phyloP scores from a whole-genome alignment of 1,140 invertebrate genomes.

The Conopomorpha cramerella region DNA sequence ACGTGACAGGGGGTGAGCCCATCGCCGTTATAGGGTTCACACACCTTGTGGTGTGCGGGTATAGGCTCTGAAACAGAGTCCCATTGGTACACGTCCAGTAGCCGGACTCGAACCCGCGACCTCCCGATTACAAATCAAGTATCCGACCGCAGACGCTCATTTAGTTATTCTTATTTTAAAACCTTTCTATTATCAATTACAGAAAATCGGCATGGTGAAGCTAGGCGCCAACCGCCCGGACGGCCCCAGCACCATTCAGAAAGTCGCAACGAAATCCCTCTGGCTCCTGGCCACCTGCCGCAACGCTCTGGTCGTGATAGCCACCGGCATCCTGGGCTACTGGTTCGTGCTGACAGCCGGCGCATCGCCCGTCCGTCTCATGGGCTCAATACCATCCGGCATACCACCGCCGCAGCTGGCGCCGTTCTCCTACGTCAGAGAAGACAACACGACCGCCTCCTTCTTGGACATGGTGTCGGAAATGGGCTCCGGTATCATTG shows the following conservation, averaged over 20 bases:
- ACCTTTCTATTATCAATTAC: too few relatives aligned
- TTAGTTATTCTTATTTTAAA: too few relatives aligned
- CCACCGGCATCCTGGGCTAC: slow-evolving; percentile 65
- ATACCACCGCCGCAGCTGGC: slow-evolving; percentile 68
- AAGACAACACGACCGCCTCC: slow-evolving; percentile 59
- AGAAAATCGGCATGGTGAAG: slow-evolving; percentile 64
- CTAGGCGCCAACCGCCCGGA: slow-evolving; percentile 60
- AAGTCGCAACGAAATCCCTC: slow-evolving; percentile 56
- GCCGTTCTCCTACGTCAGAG: slow-evolving; percentile 64
- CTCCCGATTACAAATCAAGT: too few relatives aligned
- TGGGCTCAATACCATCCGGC: slow-evolving; percentile 70
- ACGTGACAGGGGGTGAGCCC: too few relatives aligned
- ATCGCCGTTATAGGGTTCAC: too few relatives aligned
- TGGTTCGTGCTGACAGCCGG: slow-evolving; percentile 45
- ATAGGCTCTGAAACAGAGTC: too few relatives aligned
- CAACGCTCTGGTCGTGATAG: slow-evolving; percentile 79
- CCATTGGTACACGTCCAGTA: too few relatives aligned
- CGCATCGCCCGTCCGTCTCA: slow-evolving; percentile 64
- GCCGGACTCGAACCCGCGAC: too few relatives aligned
- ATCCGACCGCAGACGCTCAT: too few relatives aligned
- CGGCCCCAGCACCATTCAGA: slow-evolving; percentile 49
- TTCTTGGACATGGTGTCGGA: slow-evolving; percentile 74
- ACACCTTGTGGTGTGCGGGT: too few relatives aligned
- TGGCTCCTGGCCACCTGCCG: slow-evolving; percentile 73
- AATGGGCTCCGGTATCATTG: slow-evolving; percentile 75